Evolutionary conservation across 2,113 vertebrate genomes (phyloP), one percentile per base, ranked within the genome.

Genomic region (Lepus europaeus): DNA sequence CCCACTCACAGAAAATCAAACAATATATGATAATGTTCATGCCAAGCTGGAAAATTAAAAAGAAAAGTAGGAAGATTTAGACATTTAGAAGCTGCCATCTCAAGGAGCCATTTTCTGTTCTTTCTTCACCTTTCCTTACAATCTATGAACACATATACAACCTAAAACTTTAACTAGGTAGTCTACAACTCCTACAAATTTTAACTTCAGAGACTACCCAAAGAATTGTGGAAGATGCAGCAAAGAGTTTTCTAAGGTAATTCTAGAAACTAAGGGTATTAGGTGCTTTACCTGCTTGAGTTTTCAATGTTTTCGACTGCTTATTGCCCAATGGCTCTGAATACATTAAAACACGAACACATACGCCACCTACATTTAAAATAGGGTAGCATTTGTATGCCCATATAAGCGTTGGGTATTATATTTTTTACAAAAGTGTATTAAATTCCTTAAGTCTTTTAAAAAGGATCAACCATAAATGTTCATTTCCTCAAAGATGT

Each of bases 311-410:
- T 96, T 92, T 96, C 94, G 97, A 96, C 94, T 97, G 96, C 94
- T 96, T 96, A 97, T 86, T 95, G 97, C 95, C 87, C 97, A 97
- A 90, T 96, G 97, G 88, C 92, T 97, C 96, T 97, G 96, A 97
- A 96, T 91, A 96, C 92, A 97, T 95, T 97, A 96, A 97, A 93
- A 95, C 97, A 96, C 94, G 92, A 96, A 96, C 94, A 95, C 86
- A 97, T 53, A 91, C 96, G 79, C 95, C 96, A 97, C 95, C 97
- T 97, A 97, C 91, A 96, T 97, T 97, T 97, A 96, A 97, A 97
- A 97, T 97, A 97, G 92, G 92, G 97, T 96, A 96, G 97, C 96
- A 96, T 96, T 92, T 97, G 96, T 97, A 96, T 97, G 96, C 95
- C 94, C 97, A 96, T 79, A 87, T 88, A 95, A 97, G 74, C 88